phyloP scores from a whole-genome alignment of 92 coral and sea anemone genomes.

The Epizoanthus stellaris region DNA sequence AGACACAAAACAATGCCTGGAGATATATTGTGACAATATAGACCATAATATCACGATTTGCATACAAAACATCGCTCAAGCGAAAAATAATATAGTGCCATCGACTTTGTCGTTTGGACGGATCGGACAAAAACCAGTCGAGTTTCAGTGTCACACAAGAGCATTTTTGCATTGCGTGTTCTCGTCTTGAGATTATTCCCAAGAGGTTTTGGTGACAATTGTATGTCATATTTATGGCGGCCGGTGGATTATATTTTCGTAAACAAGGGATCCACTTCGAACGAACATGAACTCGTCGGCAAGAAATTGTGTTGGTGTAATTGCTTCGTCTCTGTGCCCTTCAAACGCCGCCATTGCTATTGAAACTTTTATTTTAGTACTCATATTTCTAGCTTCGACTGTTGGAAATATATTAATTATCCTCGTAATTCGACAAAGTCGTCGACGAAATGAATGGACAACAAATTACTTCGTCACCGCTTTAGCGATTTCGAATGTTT shows the following conservation, averaged over 20 bases:
- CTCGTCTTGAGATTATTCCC: background rate
- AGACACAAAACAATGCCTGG: background rate
- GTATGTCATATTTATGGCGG: slow-evolving; percentile 29
- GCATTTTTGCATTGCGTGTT: slow-evolving; percentile 9
- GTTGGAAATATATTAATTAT: slow-evolving; percentile 83
- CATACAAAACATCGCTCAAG: slow-evolving; percentile 21
- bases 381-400: slow-evolving; percentile 71
- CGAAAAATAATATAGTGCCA: background rate
- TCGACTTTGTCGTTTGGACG: too few species aligned
- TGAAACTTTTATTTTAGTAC: slow-evolving; percentile 63
- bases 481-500: slow-evolving; percentile 83
- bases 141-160: background rate
- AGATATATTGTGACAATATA: slow-evolving; percentile 12
- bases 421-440: slow-evolving; percentile 84
- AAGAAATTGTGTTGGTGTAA: background rate
- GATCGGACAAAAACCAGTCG: background rate
- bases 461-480: slow-evolving; percentile 94
- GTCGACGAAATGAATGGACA: slow-evolving; percentile 98
- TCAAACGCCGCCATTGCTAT: slow-evolving; percentile 29
- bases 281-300: slow-evolving; percentile 37
- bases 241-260: background rate
- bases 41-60: slow-evolving; percentile 25
- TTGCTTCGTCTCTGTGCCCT: slow-evolving; percentile 11
- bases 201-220: slow-evolving; percentile 18
- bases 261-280: slow-evolving; percentile 12